Evolutionary conservation across 2,113 vertebrate genomes (phyloP), one percentile per base, ranked within the genome.

Genomic region (Prunella fulvescens): DNA sequence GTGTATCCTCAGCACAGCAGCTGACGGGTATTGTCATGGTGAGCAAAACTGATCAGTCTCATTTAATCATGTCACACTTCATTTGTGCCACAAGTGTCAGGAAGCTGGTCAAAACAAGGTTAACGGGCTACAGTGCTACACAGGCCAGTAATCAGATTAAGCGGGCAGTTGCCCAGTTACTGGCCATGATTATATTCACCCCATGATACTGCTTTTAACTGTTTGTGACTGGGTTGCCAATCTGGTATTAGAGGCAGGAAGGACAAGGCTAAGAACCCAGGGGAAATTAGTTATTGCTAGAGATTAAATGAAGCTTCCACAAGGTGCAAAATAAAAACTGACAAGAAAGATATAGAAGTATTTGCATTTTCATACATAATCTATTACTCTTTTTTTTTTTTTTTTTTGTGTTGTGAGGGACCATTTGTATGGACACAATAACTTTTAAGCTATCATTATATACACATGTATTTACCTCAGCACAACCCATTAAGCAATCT

Each of bases 21-120:
- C 93, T 92, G 95, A 67, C 1, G 5, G 62, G 16, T 57, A 81
- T 92, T 88, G 77, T 95, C 78, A 61, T 67, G 72, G 83, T 58
- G 77, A 89, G 73, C 47, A 84, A 86, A 95, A 91, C 83, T 29
- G 71, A 84, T 83, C 94, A 70, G 77, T 92, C 91, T 84, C 81
- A 50, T 92, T 84, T 91, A 90, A 89, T 91, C 93, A 91, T 2
- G 60, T 92, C 93, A 86, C 90, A 66, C 81, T 78, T 65, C 58
- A 53, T 95, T 92, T 77, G 84, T 88, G 77, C 91, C 72, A 86
- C 89, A 73, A 94, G 89, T 88, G 89, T 78, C 86, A 91, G 89
- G 81, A 40, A 91, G 76, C 80, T 88, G 86, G 76, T 77, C 86
- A 94, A 45, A 92, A 83, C 91, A 96, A 94, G 86, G 93, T 90